Evolutionary conservation across 2,888 invertebrate species (phyloP).

Genomic region (Trissolcus japonicus): DNA sequence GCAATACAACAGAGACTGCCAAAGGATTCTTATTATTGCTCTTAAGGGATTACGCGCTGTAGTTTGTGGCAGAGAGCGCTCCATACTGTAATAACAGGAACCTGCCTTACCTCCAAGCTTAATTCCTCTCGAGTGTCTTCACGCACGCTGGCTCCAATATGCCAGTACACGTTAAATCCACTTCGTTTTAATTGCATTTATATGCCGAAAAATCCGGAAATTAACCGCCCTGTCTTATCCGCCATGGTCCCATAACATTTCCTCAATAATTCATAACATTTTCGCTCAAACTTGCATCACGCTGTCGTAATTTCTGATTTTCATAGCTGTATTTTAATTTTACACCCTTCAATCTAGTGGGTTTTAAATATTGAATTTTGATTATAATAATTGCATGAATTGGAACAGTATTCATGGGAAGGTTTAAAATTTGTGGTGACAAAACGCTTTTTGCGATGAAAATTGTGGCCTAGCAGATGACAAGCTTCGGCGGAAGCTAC

Average conservation of each 20-base stretch:
- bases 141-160: slow-evolving; percentile 18
- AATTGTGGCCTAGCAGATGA: too few species aligned
- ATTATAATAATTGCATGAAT: too few species aligned
- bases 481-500: neutral
- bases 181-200: slow-evolving; percentile 33
- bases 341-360: too few species aligned
- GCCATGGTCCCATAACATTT: neutral
- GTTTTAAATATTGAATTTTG: too few species aligned
- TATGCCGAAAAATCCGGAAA: slow-evolving; percentile 12
- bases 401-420: too few species aligned
- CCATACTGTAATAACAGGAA: slow-evolving; percentile 72
- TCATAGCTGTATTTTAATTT: too few species aligned
- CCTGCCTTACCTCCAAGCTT: slow-evolving; percentile 60
- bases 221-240: slow-evolving; percentile 2
- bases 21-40: slow-evolving; percentile 76
- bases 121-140: slow-evolving; percentile 53
- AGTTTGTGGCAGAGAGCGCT: slow-evolving; percentile 69
- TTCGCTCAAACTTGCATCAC: neutral
- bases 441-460: too few species aligned
- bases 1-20: slow-evolving; percentile 61
- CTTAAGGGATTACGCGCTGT: slow-evolving; percentile 74
- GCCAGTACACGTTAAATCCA: slow-evolving; percentile 32
- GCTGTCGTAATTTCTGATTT: too few species aligned
- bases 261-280: neutral
- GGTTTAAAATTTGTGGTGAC: too few species aligned